Percentiles rank a stretch among this genome's conserved stretches.
Evolutionary conservation across 1,140 invertebrate species (phyloP).

Genomic region (Pachyrhynchus sulphureomaculatus): DNA sequence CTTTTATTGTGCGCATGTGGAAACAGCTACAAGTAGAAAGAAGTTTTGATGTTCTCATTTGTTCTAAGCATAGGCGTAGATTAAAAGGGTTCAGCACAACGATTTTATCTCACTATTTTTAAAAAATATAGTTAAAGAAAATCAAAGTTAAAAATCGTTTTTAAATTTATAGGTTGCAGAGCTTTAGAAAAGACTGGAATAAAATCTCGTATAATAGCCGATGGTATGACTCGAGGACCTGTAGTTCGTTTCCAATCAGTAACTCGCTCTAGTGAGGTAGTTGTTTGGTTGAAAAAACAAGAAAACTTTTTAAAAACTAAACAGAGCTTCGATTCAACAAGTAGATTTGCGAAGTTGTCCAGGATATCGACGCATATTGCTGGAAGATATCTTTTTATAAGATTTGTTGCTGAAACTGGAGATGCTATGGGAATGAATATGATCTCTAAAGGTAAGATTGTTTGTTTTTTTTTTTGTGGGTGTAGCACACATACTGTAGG

Average conservation of each 20-base stretch:
- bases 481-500: too few species aligned
- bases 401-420: slow-evolving; percentile 92
- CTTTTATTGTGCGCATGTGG: too few species aligned
- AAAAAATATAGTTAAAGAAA: too few species aligned
- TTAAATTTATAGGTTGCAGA: slow-evolving; percentile 60
- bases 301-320: slow-evolving; percentile 83
- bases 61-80: too few species aligned
- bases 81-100: too few species aligned
- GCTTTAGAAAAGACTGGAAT: slow-evolving; percentile 80
- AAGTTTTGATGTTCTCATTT: too few species aligned
- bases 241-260: slow-evolving; percentile 84
- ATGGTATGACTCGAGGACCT: slow-evolving; percentile 96
- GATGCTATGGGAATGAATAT: slow-evolving; percentile 99
- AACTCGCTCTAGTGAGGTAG: slow-evolving; percentile 72
- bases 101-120: too few species aligned
- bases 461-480: too few species aligned
- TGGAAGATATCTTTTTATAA: slow-evolving; percentile 83
- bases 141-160: too few species aligned
- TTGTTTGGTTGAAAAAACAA: slow-evolving; percentile 78
- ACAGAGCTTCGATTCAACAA: slow-evolving; percentile 81
- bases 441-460: slow-evolving; percentile 74
- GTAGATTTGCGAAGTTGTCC: slow-evolving; percentile 78
- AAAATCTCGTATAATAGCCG: slow-evolving; percentile 74
- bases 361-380: slow-evolving; percentile 79
- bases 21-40: too few species aligned